These are phyloP conservation scores for Aptenodytes patagonicus DNA, from an alignment of 2,113 vertebrate genomes.

Conservation along the genomic window DNA sequence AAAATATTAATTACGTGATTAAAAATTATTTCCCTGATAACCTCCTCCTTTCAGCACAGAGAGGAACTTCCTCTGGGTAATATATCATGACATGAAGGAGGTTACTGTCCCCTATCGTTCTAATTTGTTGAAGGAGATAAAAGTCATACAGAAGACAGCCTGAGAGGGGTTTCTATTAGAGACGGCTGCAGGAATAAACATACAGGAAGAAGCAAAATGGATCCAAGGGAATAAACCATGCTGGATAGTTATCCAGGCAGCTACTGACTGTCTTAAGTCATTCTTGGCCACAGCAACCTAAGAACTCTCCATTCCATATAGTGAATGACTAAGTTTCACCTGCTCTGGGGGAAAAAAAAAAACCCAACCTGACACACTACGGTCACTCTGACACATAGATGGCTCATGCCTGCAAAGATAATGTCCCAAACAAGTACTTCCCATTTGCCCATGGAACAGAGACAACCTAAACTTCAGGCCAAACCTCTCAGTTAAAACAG, in stretches of 20 bases:
- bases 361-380: neutral
- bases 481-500: neutral
- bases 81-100: neutral
- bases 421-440: neutral
- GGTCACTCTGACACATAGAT: neutral
- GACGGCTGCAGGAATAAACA: neutral
- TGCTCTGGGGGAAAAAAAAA: neutral
- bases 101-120: neutral
- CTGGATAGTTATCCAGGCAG: neutral
- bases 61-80: neutral
- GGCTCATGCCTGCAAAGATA: neutral
- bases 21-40: neutral
- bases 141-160: neutral
- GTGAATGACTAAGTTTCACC: neutral
- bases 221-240: neutral
- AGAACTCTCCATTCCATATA: neutral
- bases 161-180: neutral
- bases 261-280: neutral
- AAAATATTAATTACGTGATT: neutral
- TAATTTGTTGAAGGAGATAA: neutral
- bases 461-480: neutral
- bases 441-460: neutral
- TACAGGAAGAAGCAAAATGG: neutral
- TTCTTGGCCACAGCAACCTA: neutral
- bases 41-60: neutral